Evolutionary conservation across 2,797 vertebrate genomes (phyloP).

Genomic region (Arrhamphus sclerolepis): DNA sequence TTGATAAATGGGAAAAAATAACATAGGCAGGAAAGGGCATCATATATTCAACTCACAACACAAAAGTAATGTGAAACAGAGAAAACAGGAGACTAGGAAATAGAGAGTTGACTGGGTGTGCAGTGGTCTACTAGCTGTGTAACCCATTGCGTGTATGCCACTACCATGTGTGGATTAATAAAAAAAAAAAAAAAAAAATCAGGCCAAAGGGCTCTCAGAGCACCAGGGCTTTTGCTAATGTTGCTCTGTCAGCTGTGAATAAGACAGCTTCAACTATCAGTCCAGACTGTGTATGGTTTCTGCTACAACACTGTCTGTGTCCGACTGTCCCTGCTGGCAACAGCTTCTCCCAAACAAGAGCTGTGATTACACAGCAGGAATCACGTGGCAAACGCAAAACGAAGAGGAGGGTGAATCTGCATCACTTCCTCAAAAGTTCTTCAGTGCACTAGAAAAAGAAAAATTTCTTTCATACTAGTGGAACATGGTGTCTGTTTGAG

Average conservation of each 20-base stretch:
- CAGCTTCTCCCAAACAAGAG: slow-evolving; percentile 48
- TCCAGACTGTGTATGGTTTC: slow-evolving; percentile 15
- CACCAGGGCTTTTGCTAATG: slow-evolving; percentile 11
- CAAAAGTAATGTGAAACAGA: slow-evolving; percentile 17
- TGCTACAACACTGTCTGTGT: slow-evolving; percentile 16
- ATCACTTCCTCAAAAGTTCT: slow-evolving; percentile 53
- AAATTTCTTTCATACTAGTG: slow-evolving; percentile 24
- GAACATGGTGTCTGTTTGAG: slow-evolving; percentile 10
- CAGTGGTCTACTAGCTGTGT: no score
- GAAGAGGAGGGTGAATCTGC: slow-evolving; percentile 21
- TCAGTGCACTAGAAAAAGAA: slow-evolving; percentile 12
- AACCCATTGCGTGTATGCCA: slow-evolving; percentile 26
- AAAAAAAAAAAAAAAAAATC: background rate
- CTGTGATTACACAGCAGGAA: slow-evolving; percentile 59
- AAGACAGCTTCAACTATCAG: slow-evolving; percentile 19
- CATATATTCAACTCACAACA: slow-evolving; percentile 10
- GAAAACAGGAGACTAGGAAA: no score
- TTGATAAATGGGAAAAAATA: slow-evolving; percentile 16
- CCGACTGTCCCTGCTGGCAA: slow-evolving; percentile 7
- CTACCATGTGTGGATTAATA: slow-evolving; percentile 35
- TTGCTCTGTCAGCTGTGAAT: slow-evolving; percentile 1
- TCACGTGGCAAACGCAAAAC: slow-evolving; percentile 34
- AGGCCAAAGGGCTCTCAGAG: slow-evolving; percentile 22
- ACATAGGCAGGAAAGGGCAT: background rate
- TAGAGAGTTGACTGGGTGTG: no score